Base-by-base conservation (phyloP, 2,888 invertebrate genomes). In the Poecilobothrus nobilitatus region DNA sequence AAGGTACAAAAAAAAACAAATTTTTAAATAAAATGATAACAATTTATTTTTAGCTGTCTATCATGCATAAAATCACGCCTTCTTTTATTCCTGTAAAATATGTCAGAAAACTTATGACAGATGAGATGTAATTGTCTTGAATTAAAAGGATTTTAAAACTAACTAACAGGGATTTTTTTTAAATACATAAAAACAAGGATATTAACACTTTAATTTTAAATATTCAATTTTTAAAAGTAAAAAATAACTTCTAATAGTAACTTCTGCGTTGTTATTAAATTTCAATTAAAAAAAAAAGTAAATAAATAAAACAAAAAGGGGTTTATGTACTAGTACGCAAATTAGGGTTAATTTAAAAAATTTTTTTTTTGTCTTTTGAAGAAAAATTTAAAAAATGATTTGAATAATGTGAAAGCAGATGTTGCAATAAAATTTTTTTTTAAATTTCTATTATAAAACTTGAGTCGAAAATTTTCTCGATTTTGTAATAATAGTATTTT, bases 291-390 rank as follows among this genome's bases (percentile, higher is more conserved):
- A 53, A 18, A 53, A 18, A 53, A 18, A 41, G 9, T 2, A 41
- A 41, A 3, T 12, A 12, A 41, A 41, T 8, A 41, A 41, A 41
- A 41, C 15, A 8, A 41, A 27, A 37, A 53, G 15, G 53, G 53
- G 53, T 53, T 53, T 34, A 65, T 10, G 22, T 53, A 68, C 62
- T 44, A 61, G 68, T 68, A 69, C 44, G 33, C 69, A 66, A 70
- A 70, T 70, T 68, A 67, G 69, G 66, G 15, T 71, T 68, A 71
- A 67, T 68, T 71, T 69, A 69, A 61, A 63, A 65, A 41, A 67
- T n/a, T 27, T 27, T 27, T 27, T 27, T 27, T 27, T 4, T 27
- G 27, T 4, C 27, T 27, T 27, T 27, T 27, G 2, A 61, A 63
- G 63, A 65, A 53, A 68, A 71, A 70, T 65, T 37, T 65, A 68